A percentile compares a stretch with the other conserved stretches of the same genome.
Evolutionary conservation across 2,113 vertebrate species (phyloP).

Genomic region (Paracanthobrama guichenoti): DNA sequence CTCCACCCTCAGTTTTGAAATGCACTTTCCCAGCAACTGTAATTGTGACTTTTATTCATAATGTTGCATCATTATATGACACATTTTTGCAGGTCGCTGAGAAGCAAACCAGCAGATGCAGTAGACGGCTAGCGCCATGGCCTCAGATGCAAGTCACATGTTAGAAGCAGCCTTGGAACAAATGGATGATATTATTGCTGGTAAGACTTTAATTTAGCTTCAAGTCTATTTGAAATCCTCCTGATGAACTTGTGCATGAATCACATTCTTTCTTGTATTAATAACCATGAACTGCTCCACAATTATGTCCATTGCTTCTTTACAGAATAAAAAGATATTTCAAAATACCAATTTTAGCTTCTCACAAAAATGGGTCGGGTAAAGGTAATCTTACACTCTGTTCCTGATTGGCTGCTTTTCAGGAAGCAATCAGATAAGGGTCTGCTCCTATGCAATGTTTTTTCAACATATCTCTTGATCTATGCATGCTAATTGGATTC

Average conservation of each 20-base stretch:
- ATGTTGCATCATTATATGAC: background rate
- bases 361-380: background rate
- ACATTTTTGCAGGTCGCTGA: constrained; percentile 41
- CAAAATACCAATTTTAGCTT: background rate
- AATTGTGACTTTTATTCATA: constrained; percentile 1
- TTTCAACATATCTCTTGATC: constrained; percentile 24
- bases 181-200: constrained; percentile 98
- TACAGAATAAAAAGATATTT: background rate
- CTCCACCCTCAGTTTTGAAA: constrained; percentile 26
- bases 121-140: constrained; percentile 74
- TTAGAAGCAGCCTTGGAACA: constrained; percentile 95
- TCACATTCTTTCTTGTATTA: background rate
- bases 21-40: constrained; percentile 9
- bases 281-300: background rate
- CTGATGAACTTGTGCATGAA: background rate
- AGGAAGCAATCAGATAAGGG: constrained; percentile 30
- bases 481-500: background rate
- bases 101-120: constrained; percentile 58
- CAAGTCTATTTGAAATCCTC: background rate
- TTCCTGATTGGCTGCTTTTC: background rate
- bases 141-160: constrained; percentile 92
- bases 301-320: background rate
- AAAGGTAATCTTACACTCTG: background rate
- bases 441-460: constrained; percentile 19
- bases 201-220: constrained; percentile 64